Conservation (phyloP, 2,888 invertebrate species). For the Euzetes globulus region DNA sequence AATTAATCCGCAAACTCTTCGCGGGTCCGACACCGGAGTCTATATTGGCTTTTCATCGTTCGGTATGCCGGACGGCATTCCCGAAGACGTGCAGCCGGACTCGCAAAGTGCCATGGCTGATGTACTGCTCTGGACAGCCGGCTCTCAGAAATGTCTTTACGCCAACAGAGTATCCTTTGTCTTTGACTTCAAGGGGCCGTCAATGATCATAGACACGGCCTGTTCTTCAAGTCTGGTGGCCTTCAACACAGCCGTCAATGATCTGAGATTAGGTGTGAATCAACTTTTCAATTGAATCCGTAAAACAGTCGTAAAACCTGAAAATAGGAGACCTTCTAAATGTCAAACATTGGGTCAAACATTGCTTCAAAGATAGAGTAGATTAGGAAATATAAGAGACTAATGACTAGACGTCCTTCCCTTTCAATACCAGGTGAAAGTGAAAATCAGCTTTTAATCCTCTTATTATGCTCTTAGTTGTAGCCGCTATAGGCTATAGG, state of each 20-base stretch:
- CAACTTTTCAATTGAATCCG: no score
- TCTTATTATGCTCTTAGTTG: no score
- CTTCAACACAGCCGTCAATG: slow-evolving; percentile 52
- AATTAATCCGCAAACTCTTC: slow-evolving; percentile 69
- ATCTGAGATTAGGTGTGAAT: slow-evolving; percentile 64
- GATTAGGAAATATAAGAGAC: no score
- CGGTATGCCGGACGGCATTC: slow-evolving; percentile 82
- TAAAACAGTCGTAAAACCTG: background rate
- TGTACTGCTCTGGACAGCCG: slow-evolving; percentile 61
- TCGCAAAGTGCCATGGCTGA: slow-evolving; percentile 75
- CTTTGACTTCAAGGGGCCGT: slow-evolving; percentile 72
- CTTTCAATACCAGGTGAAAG: no score
- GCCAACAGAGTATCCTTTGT: slow-evolving; percentile 87
- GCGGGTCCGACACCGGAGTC: slow-evolving; percentile 85
- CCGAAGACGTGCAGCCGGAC: slow-evolving; percentile 60
- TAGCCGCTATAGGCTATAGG: no score
- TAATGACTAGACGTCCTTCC: no score
- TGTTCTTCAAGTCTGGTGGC: slow-evolving; percentile 36
- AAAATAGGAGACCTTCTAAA: no score
- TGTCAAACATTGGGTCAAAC: no score
- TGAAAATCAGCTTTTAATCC: no score
- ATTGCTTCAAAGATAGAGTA: no score
- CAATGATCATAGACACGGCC: slow-evolving; percentile 36
- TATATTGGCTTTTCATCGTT: slow-evolving; percentile 86
- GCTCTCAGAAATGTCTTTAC: slow-evolving; percentile 83